Conservation (phyloP, 2,888 invertebrate species). For the Yponomeuta cagnagella region DNA sequence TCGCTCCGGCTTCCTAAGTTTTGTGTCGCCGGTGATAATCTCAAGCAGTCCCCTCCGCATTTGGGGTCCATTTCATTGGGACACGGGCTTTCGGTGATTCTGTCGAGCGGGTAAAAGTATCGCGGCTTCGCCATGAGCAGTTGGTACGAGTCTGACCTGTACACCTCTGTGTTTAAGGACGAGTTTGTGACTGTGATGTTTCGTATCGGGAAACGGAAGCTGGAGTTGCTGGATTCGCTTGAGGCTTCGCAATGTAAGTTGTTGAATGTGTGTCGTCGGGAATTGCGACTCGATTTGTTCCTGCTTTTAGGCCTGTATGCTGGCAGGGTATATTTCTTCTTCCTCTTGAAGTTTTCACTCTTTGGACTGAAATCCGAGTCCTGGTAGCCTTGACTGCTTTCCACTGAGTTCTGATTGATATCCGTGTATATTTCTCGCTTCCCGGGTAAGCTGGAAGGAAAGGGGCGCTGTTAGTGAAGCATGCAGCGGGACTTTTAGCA, state of each 20-base stretch:
- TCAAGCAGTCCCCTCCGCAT: not conserved
- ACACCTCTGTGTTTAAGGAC: conserved; percentile 37
- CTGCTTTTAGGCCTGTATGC: conserved; percentile 29
- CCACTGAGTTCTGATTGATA: conserved; percentile 34
- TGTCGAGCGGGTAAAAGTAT: conserved; percentile 30
- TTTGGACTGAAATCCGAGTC: conserved; percentile 50
- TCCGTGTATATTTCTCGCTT: conserved; percentile 25
- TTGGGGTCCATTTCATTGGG: conserved; percentile 18
- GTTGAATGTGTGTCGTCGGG: conserved; percentile 29
- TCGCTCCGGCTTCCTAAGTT: conserved; percentile 19
- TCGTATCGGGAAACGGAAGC: conserved; percentile 26
- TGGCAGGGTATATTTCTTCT: conserved; percentile 31
- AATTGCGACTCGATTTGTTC: conserved; percentile 25
- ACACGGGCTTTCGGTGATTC: conserved; percentile 40
- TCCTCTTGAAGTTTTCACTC: conserved; percentile 32
- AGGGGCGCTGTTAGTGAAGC: conserved; percentile 11
- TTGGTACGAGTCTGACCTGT: conserved; percentile 56
- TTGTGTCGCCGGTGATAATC: conserved; percentile 18
- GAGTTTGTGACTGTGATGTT: conserved; percentile 31
- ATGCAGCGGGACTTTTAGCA: no score
- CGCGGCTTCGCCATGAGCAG: conserved; percentile 38
- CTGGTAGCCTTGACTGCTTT: conserved; percentile 57
- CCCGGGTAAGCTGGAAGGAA: not conserved
- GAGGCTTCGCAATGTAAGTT: conserved; percentile 32
- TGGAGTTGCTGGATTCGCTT: conserved; percentile 42